phyloP scores from a whole-genome alignment of 2,113 vertebrate genomes.

The Grammomys dolichurus region DNA sequence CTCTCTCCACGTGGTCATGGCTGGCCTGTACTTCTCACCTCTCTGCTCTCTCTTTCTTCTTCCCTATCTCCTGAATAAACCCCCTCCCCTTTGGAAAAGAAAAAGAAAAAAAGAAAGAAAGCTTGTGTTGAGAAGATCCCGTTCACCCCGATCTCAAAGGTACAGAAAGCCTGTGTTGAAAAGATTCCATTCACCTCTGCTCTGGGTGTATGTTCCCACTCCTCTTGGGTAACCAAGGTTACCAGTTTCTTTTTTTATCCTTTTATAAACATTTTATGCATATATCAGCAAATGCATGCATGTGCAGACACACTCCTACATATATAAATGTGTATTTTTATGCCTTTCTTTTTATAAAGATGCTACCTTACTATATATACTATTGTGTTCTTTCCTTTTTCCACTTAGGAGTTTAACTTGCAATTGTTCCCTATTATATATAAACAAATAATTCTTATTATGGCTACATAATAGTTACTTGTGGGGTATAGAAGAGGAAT shows the following conservation, averaged over 20 bases:
- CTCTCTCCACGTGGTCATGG: too few relatives aligned
- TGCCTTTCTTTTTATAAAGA: neutral
- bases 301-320: conserved; percentile 18
- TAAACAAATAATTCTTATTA: neutral
- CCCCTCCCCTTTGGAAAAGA: too few relatives aligned
- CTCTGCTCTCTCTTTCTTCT: too few relatives aligned
- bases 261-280: conserved; percentile 14
- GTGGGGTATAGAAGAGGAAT: neutral
- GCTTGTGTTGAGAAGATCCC: too few relatives aligned
- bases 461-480: neutral
- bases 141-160: neutral
- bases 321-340: neutral
- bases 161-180: neutral
- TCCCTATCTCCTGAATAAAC: too few relatives aligned
- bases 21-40: too few relatives aligned
- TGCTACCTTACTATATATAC: neutral
- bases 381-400: neutral
- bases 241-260: neutral
- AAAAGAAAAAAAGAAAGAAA: too few relatives aligned
- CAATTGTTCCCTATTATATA: neutral
- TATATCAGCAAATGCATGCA: neutral
- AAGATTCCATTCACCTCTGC: neutral
- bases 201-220: neutral
- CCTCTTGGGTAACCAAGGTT: neutral
- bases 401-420: neutral